A percentile compares a stretch with the other conserved stretches of the same genome.
phyloP scores from a whole-genome alignment of 2,113 vertebrate genomes.

The Pampusana beccarii region DNA sequence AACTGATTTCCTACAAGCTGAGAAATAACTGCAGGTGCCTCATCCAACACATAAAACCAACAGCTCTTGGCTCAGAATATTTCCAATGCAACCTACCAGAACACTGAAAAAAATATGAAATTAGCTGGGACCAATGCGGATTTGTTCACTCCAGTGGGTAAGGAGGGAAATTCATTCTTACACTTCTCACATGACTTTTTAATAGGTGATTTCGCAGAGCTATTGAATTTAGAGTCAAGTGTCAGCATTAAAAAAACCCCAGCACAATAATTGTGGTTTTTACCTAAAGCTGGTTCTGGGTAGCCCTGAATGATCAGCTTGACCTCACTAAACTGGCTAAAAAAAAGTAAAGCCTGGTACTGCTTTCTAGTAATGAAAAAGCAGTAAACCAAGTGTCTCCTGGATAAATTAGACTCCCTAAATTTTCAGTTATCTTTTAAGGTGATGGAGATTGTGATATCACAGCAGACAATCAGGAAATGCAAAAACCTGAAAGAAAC shows the following conservation, averaged over 20 bases:
- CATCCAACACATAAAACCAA: neutral
- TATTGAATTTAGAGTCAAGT: neutral
- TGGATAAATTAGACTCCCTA: neutral
- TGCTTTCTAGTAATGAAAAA: neutral
- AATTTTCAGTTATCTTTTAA: neutral
- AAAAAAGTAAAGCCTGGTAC: neutral
- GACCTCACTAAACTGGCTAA: neutral
- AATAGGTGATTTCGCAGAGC: neutral
- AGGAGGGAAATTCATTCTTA: neutral
- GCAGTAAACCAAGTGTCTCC: neutral
- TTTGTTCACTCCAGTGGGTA: neutral
- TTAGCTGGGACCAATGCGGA: neutral
- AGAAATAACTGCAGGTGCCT: neutral
- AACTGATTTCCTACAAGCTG: neutral
- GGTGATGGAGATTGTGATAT: neutral
- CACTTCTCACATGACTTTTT: neutral
- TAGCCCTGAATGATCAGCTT: neutral
- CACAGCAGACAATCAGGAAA: neutral
- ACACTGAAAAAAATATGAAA: fast-evolving
- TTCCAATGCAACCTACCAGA: neutral
- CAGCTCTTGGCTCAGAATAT: neutral
- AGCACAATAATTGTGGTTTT: neutral
- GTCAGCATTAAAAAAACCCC: neutral
- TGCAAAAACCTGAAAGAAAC: neutral
- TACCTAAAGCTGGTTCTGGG: neutral